Base-by-base conservation (phyloP, 1,140 invertebrate species). In the Tetranychus urticae region DNA sequence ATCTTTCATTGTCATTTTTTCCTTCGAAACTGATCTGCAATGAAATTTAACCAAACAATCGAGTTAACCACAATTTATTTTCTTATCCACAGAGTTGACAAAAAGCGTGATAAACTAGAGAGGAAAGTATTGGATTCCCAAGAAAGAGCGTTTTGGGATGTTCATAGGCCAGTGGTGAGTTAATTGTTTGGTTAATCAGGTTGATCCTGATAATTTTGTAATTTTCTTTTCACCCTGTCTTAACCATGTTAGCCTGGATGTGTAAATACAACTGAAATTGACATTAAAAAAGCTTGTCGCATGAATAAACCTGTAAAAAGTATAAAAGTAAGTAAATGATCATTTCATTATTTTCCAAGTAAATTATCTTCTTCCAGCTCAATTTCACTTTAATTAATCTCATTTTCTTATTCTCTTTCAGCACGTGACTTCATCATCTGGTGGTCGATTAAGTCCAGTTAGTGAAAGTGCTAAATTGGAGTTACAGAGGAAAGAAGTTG, bases 101-200 rank as follows among this genome's bases (percentile, higher is more conserved):
- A 97, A 73, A 98, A 98, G 70, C 77, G 94, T 56, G 94, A 99
- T 70, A 97, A 97, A 71, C 71, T 97, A 64, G 96, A 99, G 72
- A 76, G 94, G 56, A 97, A 98, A 75, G 91, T 99, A 42, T 72
- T 99, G 33, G 96, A 99, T 73, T 96, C 90, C 69, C 96, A 99
- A 74, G 96, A 99, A 73, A 76, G 94, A 69, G 94, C 93, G 1
- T 98, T 99, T 72, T 99, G 96, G 96, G 94, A 98, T 73, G 90
- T 98, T 0, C 92, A 98, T 73, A 77, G 94, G 69, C 96, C 94
- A 37, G 92, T 97, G 81, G 85, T 88, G 76, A 76, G 73, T 71
- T 63, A 14, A 14, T 59, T 33, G 45, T 45, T 45, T 12, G 45
- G 45, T 13, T 5, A 56, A 56, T 31, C 10, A 2, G 2, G 2